phyloP scores from a whole-genome alignment of 2,113 vertebrate species.

The Mesoclemmys tuberculata region DNA sequence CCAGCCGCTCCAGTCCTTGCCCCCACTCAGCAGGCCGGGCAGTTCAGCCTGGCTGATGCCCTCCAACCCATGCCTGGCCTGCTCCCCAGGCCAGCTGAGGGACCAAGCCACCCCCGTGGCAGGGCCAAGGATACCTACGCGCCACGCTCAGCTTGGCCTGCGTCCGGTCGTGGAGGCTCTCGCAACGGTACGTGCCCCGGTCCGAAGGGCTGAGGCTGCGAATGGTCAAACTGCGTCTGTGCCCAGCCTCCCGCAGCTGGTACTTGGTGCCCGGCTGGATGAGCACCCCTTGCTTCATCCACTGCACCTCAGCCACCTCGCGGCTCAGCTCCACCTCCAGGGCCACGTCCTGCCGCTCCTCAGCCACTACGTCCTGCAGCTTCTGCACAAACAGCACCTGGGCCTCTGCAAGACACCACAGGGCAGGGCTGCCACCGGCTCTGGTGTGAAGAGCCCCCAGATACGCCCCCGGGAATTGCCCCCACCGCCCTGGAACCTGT shows the following conservation, averaged over 20 bases:
- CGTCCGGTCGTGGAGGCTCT: conserved; percentile 92
- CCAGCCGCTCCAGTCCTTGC: fast-evolving
- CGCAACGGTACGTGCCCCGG: conserved; percentile 91
- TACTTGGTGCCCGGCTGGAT: conserved; percentile 85
- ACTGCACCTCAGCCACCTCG: conserved; percentile 86
- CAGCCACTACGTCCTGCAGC: conserved; percentile 83
- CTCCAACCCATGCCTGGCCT: no score
- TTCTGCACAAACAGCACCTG: conserved; percentile 88
- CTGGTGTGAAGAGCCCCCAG: no score
- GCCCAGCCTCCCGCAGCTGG: conserved; percentile 79
- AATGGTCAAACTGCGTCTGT: conserved; percentile 83
- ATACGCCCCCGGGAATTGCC: not conserved
- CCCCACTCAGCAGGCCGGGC: no score
- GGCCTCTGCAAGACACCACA: conserved; percentile 70
- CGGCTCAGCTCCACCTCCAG: conserved; percentile 89
- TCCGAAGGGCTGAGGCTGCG: conserved; percentile 80
- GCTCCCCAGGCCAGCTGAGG: no score
- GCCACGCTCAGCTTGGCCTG: conserved; percentile 90
- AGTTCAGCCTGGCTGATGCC: no score
- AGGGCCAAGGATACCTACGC: conserved; percentile 82
- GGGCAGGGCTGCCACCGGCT: not conserved
- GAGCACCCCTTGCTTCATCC: conserved; percentile 92
- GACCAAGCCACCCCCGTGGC: not conserved
- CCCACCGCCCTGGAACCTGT: no score
- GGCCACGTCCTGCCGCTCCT: conserved; percentile 85